Percentiles rank a stretch among this genome's conserved stretches.
These are phyloP conservation scores for Dexiosoma caninum DNA, from an alignment of 2,888 invertebrate genomes.

Conservation along the genomic window DNA sequence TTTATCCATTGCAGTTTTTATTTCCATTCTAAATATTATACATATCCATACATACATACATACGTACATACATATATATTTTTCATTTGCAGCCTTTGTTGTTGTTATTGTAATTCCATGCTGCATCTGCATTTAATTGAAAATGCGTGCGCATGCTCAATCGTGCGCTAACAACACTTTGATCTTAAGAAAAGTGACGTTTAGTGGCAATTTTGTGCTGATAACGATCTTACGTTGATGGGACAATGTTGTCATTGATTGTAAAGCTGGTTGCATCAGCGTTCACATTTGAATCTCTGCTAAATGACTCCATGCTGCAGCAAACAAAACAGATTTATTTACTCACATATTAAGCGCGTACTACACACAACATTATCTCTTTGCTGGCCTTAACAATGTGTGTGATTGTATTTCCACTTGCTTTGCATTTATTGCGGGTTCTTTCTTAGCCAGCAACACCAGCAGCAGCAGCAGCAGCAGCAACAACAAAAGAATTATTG, in stretches of 20 bases:
- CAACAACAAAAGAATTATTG: conserved; percentile 48
- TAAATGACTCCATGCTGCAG: conserved; percentile 19
- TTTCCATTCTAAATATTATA: conserved; percentile 11
- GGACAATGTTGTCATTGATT: conserved; percentile 77
- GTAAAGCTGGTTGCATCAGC: conserved; percentile 65
- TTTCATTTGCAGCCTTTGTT: not conserved
- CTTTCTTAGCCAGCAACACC: conserved; percentile 9
- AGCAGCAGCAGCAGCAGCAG: not conserved
- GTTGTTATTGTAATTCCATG: conserved; percentile 45
- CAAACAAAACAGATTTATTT: conserved; percentile 36
- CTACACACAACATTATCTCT: conserved; percentile 19
- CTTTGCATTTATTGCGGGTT: conserved; percentile 56
- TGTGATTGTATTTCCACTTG: conserved; percentile 46
- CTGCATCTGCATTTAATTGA: conserved; percentile 65
- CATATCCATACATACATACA: no score
- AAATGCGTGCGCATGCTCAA: conserved; percentile 67
- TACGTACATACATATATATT: not conserved
- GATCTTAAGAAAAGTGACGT: conserved; percentile 77
- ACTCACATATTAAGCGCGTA: conserved; percentile 31
- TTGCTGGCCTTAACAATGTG: conserved; percentile 29
- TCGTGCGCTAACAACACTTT: conserved; percentile 76
- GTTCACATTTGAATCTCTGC: conserved; percentile 44
- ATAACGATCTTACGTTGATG: conserved; percentile 75
- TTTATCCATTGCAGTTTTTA: conserved; percentile 34
- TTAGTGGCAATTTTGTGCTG: conserved; percentile 76